Evolutionary conservation across 2,797 vertebrate species (phyloP).

Genomic region (Lepidocolaptes lacrymiger): DNA sequence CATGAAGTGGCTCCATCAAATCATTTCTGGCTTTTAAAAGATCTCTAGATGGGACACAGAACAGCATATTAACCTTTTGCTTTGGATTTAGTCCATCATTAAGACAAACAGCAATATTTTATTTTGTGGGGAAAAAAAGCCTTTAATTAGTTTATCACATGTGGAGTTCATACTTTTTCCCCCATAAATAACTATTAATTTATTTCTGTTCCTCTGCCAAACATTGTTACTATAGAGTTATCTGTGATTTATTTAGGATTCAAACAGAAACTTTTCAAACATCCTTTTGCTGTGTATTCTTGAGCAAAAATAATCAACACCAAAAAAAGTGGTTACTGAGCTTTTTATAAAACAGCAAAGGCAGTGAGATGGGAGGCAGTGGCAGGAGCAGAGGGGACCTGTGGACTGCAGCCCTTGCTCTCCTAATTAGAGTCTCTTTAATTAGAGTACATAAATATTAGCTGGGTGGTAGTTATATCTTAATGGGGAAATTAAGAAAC

Average conservation of each 20-base stretch:
- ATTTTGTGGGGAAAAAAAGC: not conserved
- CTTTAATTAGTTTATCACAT: not conserved
- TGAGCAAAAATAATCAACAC: not conserved
- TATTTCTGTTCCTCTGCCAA: not conserved
- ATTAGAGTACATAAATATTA: not conserved
- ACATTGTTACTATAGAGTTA: not conserved
- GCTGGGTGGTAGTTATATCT: not conserved
- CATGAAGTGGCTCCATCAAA: not conserved
- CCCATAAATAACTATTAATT: too few relatives aligned
- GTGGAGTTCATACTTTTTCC: not conserved
- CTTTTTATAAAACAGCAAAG: not conserved
- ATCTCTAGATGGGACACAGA: not conserved
- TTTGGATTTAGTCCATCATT: not conserved
- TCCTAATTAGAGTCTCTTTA: not conserved
- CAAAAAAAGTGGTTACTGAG: not conserved
- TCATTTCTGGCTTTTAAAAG: not conserved
- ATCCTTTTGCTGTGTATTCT: not conserved
- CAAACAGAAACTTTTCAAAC: not conserved
- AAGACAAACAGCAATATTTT: not conserved
- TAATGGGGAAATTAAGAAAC: constrained; percentile 19
- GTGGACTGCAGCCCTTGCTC: not conserved
- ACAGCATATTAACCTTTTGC: not conserved
- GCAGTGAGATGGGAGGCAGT: not conserved
- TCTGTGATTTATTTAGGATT: not conserved
- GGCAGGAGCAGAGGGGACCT: not conserved